Conservation (phyloP, 1,140 invertebrate genomes). For the Patella vulgata region DNA sequence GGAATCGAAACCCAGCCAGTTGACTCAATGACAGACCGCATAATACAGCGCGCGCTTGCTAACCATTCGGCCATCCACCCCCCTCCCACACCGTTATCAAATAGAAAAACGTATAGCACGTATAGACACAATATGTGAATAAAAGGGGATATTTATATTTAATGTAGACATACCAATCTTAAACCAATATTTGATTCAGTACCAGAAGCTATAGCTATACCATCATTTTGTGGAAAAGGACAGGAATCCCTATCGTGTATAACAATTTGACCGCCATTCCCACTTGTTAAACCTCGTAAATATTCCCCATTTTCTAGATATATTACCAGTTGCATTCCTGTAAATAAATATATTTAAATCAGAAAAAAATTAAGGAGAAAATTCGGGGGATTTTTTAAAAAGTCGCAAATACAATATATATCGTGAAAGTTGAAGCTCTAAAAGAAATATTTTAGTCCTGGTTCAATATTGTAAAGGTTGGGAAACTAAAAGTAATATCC, state of each 20-base stretch:
- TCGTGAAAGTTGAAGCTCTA: too few species aligned
- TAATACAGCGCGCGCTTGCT: too few species aligned
- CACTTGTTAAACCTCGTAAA: slow-evolving; percentile 37
- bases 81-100: too few species aligned
- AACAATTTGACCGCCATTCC: slow-evolving; percentile 36
- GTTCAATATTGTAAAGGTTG: too few species aligned
- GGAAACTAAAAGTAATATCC: too few species aligned
- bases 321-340: slow-evolving; percentile 44
- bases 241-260: slow-evolving; percentile 37
- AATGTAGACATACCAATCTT: slow-evolving; percentile 37
- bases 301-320: slow-evolving; percentile 47
- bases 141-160: too few species aligned
- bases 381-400: neutral
- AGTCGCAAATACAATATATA: neutral
- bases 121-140: too few species aligned
- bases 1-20: too few species aligned
- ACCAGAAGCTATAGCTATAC: slow-evolving; percentile 56
- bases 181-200: slow-evolving; percentile 56
- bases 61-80: too few species aligned
- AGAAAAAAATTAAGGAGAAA: neutral
- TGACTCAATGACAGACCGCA: too few species aligned
- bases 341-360: neutral
- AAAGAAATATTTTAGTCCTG: neutral
- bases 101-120: too few species aligned
- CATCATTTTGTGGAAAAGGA: slow-evolving; percentile 58